A percentile compares a stretch with the other conserved stretches of the same genome.
Evolutionary conservation across 37 sponge, comb jelly and placozoan species (phyloP).

Genomic region (Bolinopsis microptera): DNA sequence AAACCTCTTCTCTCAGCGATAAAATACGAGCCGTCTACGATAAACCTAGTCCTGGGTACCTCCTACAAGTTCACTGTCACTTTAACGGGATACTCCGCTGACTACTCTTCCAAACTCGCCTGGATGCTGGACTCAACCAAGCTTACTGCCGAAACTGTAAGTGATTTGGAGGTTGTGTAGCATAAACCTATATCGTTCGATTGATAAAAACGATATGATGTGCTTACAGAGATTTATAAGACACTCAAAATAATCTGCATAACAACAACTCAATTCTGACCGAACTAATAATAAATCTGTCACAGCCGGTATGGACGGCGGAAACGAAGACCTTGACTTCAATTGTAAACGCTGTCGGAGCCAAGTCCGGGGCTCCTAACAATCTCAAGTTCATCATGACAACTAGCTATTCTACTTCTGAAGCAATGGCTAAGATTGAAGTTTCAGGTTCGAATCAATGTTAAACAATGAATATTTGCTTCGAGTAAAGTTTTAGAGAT

Average conservation of each 20-base stretch:
- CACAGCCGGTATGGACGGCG: neutral
- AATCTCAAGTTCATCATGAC: neutral
- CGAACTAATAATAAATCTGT: too few relatives aligned
- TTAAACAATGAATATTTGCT: too few relatives aligned
- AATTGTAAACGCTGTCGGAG: slow-evolving; percentile 2
- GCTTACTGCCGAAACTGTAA: neutral
- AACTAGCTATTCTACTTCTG: neutral
- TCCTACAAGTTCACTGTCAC: slow-evolving; percentile 6
- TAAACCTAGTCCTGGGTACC: neutral
- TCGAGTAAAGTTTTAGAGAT: too few relatives aligned
- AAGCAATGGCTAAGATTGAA: neutral
- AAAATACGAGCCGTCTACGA: neutral
- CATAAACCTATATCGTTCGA: too few relatives aligned
- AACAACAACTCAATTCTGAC: too few relatives aligned
- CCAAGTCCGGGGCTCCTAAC: neutral
- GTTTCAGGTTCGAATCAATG: slow-evolving; percentile 3
- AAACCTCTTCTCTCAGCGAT: neutral
- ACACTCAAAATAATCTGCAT: too few relatives aligned
- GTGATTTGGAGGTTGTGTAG: too few relatives aligned
- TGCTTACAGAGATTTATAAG: too few relatives aligned
- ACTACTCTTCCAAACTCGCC: neutral
- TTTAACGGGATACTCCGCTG: neutral
- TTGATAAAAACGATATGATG: too few relatives aligned
- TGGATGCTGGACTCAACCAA: neutral
- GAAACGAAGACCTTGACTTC: neutral